Evolutionary conservation across 2,797 vertebrate species (phyloP), one percentile per base, ranked within the genome.

Genomic region (Lagocephalus sceleratus): DNA sequence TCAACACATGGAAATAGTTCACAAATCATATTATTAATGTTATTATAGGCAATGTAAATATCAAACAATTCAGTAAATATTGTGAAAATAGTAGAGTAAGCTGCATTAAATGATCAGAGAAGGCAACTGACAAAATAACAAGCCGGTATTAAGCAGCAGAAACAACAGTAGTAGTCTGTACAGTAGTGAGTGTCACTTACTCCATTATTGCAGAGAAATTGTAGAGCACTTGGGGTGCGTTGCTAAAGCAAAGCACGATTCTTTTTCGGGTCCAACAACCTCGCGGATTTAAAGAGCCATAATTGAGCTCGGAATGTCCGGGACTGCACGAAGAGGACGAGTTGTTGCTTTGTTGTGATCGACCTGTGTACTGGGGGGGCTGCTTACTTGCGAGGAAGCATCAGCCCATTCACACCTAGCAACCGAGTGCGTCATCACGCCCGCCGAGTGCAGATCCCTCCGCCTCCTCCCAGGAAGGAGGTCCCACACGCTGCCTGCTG

Each of bases 351-450:
- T 87, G 90, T 89, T 90, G 89, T 88, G 87, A 74, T 86, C 86
- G 82, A 87, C 75, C 84, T 88, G 89, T 88, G 82, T 87, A 89
- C 81, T 91, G 89, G 85, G 81, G 81, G 81, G 61, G 76, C 79
- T 35, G 81, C 71, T 73, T 80, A 67, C 79, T 87, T 86, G 85
- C 75, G 90, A 81, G 84, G 74, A 86, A 77, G 88, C 89, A 71
- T 89, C 87, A 87, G 81, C 84, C 79, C 88, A 85, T 83, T 88
- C 90, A 90, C 90, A 90, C 91, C 90, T 90, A 92, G 91, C 91
- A 92, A 92, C 91, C 88, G 54, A 82, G 77, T 85, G 85, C 91
- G 90, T 92, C 90, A 92, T 71, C 69, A 20, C 10, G 32, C 32
- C 32, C 14, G 68, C 64, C 17, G 23, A 14, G 41, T 1, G 57